phyloP scores from a whole-genome alignment of 2,888 invertebrate genomes.

The Aspidapion aeneum region DNA sequence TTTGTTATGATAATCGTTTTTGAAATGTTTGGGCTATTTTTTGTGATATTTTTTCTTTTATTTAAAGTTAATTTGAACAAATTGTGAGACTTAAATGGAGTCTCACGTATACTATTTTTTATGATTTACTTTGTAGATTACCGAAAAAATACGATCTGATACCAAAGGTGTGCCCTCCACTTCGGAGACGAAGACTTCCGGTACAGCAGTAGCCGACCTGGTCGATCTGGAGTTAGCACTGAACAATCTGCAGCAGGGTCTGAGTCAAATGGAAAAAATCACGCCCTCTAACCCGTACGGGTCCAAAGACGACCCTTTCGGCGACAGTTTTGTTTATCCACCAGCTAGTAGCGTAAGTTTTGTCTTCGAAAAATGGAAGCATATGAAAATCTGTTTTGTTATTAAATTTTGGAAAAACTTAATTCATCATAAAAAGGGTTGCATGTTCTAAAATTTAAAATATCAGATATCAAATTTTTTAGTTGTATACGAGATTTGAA shows the following conservation, averaged over 20 bases:
- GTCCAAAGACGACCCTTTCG: conserved; percentile 67
- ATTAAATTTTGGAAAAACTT: too few relatives aligned
- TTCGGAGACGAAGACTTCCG: conserved; percentile 32
- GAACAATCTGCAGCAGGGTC: conserved; percentile 79
- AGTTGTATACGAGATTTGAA: too few relatives aligned
- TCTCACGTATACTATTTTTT: too few relatives aligned
- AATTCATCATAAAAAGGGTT: too few relatives aligned
- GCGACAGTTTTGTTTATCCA: conserved; percentile 64
- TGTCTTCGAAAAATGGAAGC: too few relatives aligned
- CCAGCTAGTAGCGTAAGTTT: conserved; percentile 32
- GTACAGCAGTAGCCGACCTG: conserved; percentile 72
- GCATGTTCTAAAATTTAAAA: too few relatives aligned
- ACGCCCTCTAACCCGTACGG: conserved; percentile 66
- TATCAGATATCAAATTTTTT: too few relatives aligned
- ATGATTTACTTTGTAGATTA: conserved; percentile 12
- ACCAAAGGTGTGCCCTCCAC: conserved; percentile 29
- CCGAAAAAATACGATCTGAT: conserved; percentile 32
- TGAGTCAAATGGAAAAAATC: conserved; percentile 84
- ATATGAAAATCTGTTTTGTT: too few relatives aligned
- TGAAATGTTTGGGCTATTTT: neutral
- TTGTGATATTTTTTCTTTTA: neutral
- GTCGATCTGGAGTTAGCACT: conserved; percentile 86
- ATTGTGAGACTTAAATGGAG: too few relatives aligned
- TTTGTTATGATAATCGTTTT: too few relatives aligned
- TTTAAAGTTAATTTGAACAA: neutral